These are phyloP conservation scores for Blastobasis adustella DNA, from an alignment of 2,888 invertebrate species.

Conservation along the genomic window DNA sequence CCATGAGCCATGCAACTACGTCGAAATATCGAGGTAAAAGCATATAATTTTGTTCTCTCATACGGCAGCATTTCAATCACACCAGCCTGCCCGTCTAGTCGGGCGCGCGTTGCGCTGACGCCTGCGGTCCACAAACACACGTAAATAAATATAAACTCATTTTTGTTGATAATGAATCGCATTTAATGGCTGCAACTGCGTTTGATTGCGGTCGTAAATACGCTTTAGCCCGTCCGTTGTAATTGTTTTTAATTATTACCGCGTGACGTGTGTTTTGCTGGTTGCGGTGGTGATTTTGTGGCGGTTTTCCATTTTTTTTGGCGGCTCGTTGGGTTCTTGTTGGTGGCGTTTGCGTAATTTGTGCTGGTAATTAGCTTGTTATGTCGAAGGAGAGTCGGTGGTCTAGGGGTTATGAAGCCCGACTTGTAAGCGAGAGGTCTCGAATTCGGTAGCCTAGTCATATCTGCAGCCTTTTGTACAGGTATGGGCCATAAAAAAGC, in stretches of 20 bases:
- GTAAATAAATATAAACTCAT: slow-evolving; percentile 66
- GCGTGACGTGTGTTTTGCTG: slow-evolving; percentile 4
- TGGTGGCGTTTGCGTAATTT: neutral
- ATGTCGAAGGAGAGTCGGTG: too few relatives aligned
- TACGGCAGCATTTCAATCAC: too few relatives aligned
- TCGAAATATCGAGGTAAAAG: too few relatives aligned
- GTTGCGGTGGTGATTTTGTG: neutral
- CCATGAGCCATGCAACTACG: slow-evolving; percentile 2
- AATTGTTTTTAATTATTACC: slow-evolving; percentile 51
- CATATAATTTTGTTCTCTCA: too few relatives aligned
- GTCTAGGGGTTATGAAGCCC: too few relatives aligned
- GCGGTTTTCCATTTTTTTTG: slow-evolving; percentile 7
- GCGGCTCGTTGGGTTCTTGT: slow-evolving; percentile 1
- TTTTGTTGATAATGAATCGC: slow-evolving; percentile 71
- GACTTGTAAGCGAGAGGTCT: too few relatives aligned
- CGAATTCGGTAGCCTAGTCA: too few relatives aligned
- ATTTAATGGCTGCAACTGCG: slow-evolving; percentile 57
- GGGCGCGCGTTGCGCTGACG: slow-evolving; percentile 45
- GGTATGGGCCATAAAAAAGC: too few relatives aligned
- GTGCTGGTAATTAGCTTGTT: neutral
- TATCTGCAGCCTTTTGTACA: too few relatives aligned
- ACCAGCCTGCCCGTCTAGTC: slow-evolving; percentile 19
- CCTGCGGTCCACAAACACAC: slow-evolving; percentile 33
- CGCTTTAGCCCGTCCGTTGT: slow-evolving; percentile 36
- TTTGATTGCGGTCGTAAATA: slow-evolving; percentile 63